Conservation (phyloP, 2,113 vertebrate genomes). For the Platycercus adscitus region DNA sequence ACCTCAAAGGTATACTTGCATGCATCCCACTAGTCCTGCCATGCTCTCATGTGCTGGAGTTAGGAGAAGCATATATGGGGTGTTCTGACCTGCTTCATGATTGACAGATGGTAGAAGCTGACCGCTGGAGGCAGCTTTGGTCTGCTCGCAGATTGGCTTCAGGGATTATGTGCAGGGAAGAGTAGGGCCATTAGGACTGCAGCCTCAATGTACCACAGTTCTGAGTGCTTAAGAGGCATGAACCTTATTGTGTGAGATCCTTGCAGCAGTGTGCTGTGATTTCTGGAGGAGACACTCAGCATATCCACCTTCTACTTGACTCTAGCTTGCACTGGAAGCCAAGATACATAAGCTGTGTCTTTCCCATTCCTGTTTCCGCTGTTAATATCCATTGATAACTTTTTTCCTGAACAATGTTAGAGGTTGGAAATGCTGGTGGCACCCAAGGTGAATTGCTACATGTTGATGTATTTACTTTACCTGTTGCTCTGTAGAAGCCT, state of each 20-base stretch:
- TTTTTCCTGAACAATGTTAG: not conserved
- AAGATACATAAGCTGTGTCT: not conserved
- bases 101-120: not conserved
- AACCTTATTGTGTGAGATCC: not conserved
- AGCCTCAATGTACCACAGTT: not conserved
- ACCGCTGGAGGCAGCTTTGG: not conserved
- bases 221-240: not conserved
- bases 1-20: not conserved
- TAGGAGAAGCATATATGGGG: not conserved
- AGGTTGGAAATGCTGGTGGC: not conserved
- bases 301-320: not conserved
- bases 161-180: not conserved
- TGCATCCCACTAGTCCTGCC: not conserved
- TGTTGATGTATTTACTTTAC: slow-evolving; percentile 40
- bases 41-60: not conserved
- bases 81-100: not conserved
- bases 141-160: not conserved
- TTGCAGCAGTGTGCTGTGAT: not conserved
- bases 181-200: not conserved
- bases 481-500: slow-evolving; percentile 28
- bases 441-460: not conserved
- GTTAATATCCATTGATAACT: not conserved
- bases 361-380: not conserved
- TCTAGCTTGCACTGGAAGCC: not conserved
- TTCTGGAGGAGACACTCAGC: not conserved